These are phyloP conservation scores for Pocillopora damicornis DNA, from an alignment of 64 coral and sea anemone genomes.

Conservation along the genomic window DNA sequence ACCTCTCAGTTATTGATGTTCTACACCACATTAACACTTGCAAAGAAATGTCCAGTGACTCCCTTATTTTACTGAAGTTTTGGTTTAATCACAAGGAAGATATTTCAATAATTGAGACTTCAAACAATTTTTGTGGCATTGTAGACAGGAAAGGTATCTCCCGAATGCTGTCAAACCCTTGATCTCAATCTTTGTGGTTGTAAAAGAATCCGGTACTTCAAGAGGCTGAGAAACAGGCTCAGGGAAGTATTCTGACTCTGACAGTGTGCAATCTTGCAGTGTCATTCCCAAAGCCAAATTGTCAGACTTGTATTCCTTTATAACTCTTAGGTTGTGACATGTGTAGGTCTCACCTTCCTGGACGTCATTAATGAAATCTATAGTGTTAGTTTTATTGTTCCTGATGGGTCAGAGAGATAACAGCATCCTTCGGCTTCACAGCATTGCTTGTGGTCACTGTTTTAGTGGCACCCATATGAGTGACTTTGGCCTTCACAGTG, in stretches of 20 bases:
- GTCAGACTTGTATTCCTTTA: constrained; percentile 41
- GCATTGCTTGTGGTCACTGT: constrained; percentile 39
- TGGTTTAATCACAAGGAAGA: too few relatives aligned
- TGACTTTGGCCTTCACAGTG: constrained; percentile 35
- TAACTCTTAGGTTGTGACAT: constrained; percentile 48
- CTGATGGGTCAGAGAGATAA: constrained; percentile 56
- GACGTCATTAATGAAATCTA: constrained; percentile 41
- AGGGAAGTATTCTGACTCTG: constrained; percentile 21
- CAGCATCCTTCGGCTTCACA: constrained; percentile 49
- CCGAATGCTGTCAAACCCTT: constrained; percentile 21
- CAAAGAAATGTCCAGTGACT: too few relatives aligned
- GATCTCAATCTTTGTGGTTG: constrained; percentile 28
- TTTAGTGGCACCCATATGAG: constrained; percentile 27
- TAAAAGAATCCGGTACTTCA: constrained; percentile 47
- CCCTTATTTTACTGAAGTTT: too few relatives aligned
- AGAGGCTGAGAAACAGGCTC: constrained; percentile 33
- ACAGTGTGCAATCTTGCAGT: constrained; percentile 36
- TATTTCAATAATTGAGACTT: too few relatives aligned
- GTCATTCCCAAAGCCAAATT: constrained; percentile 48
- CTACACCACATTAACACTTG: too few relatives aligned
- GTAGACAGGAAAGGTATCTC: constrained; percentile 27
- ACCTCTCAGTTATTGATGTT: too few relatives aligned
- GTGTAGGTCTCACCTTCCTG: constrained; percentile 49
- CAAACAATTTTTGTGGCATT: constrained; percentile 34
- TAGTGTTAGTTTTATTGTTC: constrained; percentile 48